Conservation (phyloP, 2,113 vertebrate species). For the Petrocephalus microphthalmus region DNA sequence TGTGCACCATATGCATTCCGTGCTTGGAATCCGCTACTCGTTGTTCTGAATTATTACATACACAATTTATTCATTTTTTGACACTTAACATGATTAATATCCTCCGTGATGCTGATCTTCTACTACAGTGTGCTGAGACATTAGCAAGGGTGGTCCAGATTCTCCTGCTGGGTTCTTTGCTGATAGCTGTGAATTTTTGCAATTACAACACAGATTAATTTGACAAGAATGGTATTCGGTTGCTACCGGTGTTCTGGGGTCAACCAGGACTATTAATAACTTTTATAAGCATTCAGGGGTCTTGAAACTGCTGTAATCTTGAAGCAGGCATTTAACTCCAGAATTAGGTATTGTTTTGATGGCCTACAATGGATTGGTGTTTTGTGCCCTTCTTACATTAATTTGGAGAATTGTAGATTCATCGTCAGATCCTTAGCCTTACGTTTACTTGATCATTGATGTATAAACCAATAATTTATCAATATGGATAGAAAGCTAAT, state of each 20-base stretch:
- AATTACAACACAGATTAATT: background rate
- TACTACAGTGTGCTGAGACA: background rate
- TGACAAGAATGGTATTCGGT: background rate
- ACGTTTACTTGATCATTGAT: background rate
- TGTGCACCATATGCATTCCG: background rate
- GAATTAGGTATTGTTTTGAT: background rate
- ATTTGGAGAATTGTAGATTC: background rate
- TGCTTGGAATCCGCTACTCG: background rate
- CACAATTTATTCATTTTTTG: background rate
- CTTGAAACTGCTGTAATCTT: background rate
- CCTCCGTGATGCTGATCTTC: background rate
- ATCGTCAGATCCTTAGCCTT: background rate
- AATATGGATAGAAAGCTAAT: background rate
- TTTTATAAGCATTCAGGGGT: background rate
- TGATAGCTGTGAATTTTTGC: background rate
- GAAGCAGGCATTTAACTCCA: background rate
- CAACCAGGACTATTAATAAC: background rate
- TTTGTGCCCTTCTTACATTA: background rate
- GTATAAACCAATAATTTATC: background rate
- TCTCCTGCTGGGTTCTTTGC: background rate
- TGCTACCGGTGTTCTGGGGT: background rate
- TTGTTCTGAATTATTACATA: background rate
- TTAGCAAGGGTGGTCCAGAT: background rate
- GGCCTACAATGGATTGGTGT: background rate
- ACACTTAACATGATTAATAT: background rate